These are phyloP conservation scores for Hoplostethus mediterraneus DNA, from an alignment of 2,797 vertebrate species.

Conservation along the genomic window DNA sequence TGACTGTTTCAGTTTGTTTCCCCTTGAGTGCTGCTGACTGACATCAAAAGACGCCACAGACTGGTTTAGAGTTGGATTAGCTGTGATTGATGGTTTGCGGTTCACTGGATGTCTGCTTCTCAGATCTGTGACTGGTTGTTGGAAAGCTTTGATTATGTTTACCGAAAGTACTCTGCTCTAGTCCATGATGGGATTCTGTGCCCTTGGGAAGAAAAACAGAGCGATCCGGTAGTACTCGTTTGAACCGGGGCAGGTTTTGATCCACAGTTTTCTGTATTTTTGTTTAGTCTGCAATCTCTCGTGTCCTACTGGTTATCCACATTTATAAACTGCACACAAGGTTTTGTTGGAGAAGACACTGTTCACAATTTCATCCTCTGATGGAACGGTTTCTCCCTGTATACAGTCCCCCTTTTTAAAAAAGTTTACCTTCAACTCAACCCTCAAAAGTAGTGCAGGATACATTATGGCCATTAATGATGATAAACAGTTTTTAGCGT, in stretches of 20 bases:
- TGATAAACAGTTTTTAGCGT: background rate
- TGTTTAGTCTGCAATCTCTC: constrained; percentile 38
- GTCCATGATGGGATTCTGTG: constrained; percentile 47
- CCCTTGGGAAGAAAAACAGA: constrained; percentile 60
- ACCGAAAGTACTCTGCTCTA: constrained; percentile 38
- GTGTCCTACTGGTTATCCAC: constrained; percentile 16
- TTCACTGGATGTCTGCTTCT: constrained; percentile 64
- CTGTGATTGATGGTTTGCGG: constrained; percentile 73
- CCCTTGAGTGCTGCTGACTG: constrained; percentile 57
- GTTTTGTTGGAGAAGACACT: constrained; percentile 13
- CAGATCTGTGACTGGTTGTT: constrained; percentile 64
- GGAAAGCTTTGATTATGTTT: constrained; percentile 74
- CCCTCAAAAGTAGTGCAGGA: background rate
- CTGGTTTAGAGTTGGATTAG: constrained; percentile 74
- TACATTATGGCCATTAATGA: background rate
- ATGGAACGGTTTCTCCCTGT: background rate
- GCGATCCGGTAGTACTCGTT: constrained; percentile 54
- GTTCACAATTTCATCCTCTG: background rate
- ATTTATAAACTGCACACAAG: constrained; percentile 5
- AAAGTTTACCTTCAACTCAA: background rate
- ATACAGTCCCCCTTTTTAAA: background rate
- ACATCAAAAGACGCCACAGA: constrained; percentile 69
- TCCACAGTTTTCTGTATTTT: constrained; percentile 55
- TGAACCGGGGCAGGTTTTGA: constrained; percentile 57
- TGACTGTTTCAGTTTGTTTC: constrained; percentile 32